Conservation (phyloP, 2,888 invertebrate species). For the Apamea anceps region DNA sequence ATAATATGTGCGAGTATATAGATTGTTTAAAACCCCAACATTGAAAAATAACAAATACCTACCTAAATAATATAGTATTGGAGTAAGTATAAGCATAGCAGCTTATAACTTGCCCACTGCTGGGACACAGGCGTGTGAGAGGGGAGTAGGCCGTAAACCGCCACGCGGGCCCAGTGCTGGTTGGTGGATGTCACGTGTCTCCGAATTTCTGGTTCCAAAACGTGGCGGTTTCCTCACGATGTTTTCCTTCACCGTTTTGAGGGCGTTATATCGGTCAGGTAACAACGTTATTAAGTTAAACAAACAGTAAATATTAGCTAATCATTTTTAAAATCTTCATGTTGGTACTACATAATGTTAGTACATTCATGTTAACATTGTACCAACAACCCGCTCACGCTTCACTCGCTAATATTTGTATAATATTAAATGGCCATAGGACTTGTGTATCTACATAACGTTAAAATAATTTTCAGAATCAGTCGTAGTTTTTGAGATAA, state of each 20-base stretch:
- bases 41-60: not conserved
- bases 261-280: not conserved
- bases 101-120: not conserved
- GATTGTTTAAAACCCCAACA: not conserved
- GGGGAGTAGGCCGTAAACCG: not conserved
- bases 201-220: not conserved
- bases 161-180: not conserved
- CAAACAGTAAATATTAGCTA: conserved; percentile 15
- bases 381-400: not conserved
- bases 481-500: not conserved
- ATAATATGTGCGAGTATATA: not conserved
- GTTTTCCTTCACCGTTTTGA: not conserved
- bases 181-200: not conserved
- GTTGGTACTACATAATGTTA: not conserved
- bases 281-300: conserved; percentile 13
- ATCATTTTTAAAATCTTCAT: conserved; percentile 5
- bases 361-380: conserved; percentile 9
- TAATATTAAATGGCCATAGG: not conserved
- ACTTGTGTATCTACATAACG: not conserved
- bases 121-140: no score
- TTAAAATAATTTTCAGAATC: conserved; percentile 16
- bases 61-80: not conserved
- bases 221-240: not conserved
- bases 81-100: not conserved
- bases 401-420: not conserved